These are phyloP conservation scores for Cryptoprocta ferox DNA, from an alignment of 2,797 vertebrate genomes.

Conservation along the genomic window DNA sequence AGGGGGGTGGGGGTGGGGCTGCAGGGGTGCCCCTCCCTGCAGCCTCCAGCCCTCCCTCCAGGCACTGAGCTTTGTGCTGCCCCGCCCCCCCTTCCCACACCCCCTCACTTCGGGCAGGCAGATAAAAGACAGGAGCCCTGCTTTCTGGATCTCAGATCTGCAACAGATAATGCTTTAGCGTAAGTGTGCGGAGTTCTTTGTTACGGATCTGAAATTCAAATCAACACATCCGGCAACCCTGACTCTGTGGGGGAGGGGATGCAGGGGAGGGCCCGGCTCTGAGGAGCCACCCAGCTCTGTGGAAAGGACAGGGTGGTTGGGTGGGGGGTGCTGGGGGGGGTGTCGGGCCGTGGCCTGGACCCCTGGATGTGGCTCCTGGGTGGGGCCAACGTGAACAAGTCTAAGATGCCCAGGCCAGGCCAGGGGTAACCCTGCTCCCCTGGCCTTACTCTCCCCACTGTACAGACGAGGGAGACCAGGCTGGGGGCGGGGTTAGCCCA, in stretches of 20 bases:
- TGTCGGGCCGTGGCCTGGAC: neutral
- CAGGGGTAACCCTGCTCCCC: accelerated
- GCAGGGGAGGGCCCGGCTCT: neutral
- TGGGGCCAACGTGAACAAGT: no score
- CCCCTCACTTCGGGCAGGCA: neutral
- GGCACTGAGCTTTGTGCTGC: no score
- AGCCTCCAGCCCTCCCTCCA: no score
- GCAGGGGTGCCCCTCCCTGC: neutral
- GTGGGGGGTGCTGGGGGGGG: neutral
- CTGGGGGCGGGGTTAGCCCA: neutral
- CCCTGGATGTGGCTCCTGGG: neutral
- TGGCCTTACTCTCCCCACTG: neutral
- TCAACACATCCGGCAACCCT: neutral
- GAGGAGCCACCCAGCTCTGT: neutral
- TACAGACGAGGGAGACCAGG: neutral
- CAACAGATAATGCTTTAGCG: accelerated
- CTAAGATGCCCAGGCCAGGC: neutral
- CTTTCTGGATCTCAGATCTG: neutral
- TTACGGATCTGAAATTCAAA: neutral
- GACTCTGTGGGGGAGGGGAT: neutral
- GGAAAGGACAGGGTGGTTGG: neutral
- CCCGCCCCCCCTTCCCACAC: no score
- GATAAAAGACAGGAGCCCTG: neutral
- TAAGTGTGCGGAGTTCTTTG: accelerated
- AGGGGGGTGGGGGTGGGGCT: neutral